Evolutionary conservation across 2,113 vertebrate species (phyloP).

Genomic region (Neolamprologus caudopunctatus): DNA sequence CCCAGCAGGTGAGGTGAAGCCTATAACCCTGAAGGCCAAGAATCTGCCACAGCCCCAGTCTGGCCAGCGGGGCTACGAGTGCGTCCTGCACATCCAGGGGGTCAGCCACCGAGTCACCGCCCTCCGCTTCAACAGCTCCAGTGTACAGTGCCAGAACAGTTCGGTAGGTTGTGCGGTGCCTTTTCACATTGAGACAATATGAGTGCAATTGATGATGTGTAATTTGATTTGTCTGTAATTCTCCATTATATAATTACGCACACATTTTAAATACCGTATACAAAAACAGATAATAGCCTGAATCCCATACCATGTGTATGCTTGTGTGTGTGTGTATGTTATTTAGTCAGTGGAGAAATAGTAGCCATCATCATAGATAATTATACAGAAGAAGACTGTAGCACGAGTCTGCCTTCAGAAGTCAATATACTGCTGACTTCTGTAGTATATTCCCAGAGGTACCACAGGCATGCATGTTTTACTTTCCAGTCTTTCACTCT

Average conservation of each 20-base stretch:
- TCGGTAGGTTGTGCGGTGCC: constrained; percentile 74
- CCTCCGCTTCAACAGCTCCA: constrained; percentile 98
- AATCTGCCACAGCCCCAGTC: constrained; percentile 97
- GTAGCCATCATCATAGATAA: not conserved
- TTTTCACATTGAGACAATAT: too few species aligned
- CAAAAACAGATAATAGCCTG: not conserved
- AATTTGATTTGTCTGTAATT: not conserved
- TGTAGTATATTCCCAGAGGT: constrained; percentile 11
- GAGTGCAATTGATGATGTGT: not conserved
- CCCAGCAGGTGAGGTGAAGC: constrained; percentile 92
- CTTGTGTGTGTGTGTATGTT: not conserved
- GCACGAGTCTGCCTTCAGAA: constrained; percentile 5
- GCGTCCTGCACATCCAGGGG: constrained; percentile 89
- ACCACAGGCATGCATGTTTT: not conserved
- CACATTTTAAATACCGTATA: not conserved
- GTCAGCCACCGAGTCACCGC: constrained; percentile 86
- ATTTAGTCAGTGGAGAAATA: not conserved
- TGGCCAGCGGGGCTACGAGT: constrained; percentile 94
- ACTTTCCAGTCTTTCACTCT: not conserved
- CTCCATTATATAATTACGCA: not conserved
- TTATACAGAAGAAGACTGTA: constrained; percentile 5
- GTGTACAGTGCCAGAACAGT: constrained; percentile 98
- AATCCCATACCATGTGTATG: not conserved
- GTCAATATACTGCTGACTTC: not conserved
- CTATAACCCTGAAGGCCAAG: constrained; percentile 90